Evolutionary conservation across 2,113 vertebrate species (phyloP).

Genomic region (Diphyllodes magnificus): DNA sequence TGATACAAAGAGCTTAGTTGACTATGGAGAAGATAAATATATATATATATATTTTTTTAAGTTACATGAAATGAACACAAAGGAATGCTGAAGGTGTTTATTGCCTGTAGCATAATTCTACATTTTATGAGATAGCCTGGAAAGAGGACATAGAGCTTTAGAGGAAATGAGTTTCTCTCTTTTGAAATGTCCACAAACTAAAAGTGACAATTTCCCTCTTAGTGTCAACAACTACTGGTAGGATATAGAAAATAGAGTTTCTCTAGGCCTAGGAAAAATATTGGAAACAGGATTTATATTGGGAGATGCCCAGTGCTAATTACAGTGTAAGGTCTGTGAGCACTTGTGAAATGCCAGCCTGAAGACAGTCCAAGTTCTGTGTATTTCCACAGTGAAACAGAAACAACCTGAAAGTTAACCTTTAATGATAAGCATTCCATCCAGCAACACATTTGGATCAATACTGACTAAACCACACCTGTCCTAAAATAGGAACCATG

Average conservation of each 20-base stretch:
- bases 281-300: not conserved
- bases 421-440: not conserved
- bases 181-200: not conserved
- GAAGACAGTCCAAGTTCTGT: not conserved
- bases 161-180: not conserved
- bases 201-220: not conserved
- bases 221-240: not conserved
- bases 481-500: not conserved
- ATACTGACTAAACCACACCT: not conserved
- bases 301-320: not conserved
- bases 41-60: not conserved
- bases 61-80: slow-evolving; percentile 51
- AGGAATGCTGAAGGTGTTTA: slow-evolving; percentile 56
- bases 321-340: not conserved
- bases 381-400: not conserved
- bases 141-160: not conserved
- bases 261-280: not conserved
- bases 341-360: not conserved
- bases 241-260: not conserved
- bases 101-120: slow-evolving; percentile 44
- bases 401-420: not conserved
- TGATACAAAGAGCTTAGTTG: slow-evolving; percentile 41
- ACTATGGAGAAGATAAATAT: not conserved
- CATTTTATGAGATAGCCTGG: slow-evolving; percentile 11
- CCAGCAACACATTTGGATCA: not conserved